phyloP scores from a whole-genome alignment of 1,140 invertebrate species.

The Penaeus vannamei region DNA sequence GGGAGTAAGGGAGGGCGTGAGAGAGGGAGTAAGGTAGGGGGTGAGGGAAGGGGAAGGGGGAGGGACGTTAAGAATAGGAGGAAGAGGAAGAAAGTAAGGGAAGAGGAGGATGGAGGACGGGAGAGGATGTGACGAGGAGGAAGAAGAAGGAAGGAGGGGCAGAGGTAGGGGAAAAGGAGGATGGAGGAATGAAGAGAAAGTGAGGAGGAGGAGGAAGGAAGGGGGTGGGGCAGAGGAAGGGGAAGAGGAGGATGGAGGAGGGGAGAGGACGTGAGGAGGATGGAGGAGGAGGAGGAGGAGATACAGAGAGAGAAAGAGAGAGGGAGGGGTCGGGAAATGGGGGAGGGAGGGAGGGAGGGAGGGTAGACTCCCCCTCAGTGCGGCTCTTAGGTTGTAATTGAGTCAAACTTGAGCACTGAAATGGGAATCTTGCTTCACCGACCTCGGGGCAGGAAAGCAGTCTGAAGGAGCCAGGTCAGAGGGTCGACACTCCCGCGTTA shows the following conservation, averaged over 20 bases:
- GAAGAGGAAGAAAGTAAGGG: not conserved
- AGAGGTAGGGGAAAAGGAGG: not conserved
- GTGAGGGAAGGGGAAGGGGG: not conserved
- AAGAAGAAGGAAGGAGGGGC: not conserved
- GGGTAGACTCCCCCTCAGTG: slow-evolving; percentile 35
- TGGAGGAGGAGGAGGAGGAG: not conserved
- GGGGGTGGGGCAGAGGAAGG: not conserved
- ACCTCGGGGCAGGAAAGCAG: not conserved
- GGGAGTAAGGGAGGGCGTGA: no score
- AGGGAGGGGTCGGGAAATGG: not conserved
- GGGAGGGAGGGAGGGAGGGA: slow-evolving; percentile 31
- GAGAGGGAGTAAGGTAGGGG: not conserved
- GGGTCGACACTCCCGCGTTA: not conserved
- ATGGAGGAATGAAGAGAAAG: not conserved
- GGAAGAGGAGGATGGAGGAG: not conserved
- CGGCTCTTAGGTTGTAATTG: slow-evolving; percentile 57
- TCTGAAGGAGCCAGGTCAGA: not conserved
- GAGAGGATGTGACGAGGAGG: not conserved
- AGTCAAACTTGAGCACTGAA: slow-evolving; percentile 61
- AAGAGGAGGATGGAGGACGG: not conserved
- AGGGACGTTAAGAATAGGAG: not conserved
- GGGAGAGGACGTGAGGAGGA: not conserved
- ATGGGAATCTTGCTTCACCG: slow-evolving; percentile 53
- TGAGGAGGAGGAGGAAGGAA: not conserved
- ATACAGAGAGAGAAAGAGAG: not conserved